phyloP scores from a whole-genome alignment of 1,140 invertebrate species.

The Aphelinus certus region DNA sequence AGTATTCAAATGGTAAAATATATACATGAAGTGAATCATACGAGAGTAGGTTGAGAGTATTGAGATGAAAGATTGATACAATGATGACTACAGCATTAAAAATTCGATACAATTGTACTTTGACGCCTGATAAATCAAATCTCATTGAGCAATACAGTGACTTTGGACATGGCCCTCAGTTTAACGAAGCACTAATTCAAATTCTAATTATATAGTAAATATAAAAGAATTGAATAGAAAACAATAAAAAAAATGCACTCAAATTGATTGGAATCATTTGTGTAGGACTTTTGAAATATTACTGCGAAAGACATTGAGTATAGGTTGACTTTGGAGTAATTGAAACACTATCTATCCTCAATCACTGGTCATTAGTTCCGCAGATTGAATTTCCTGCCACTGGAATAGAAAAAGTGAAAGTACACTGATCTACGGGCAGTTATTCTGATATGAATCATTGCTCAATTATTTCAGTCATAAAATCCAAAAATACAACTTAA shows the following conservation, averaged over 20 bases:
- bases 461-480: constrained; percentile 62
- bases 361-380: not conserved
- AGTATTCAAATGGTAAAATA: too few species aligned
- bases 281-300: too few species aligned
- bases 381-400: not conserved
- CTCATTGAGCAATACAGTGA: too few species aligned
- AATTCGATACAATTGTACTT: not conserved
- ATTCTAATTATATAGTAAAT: too few species aligned
- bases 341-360: not conserved
- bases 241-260: too few species aligned
- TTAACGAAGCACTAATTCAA: too few species aligned
- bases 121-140: not conserved
- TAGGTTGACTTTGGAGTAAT: not conserved
- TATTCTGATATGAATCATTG: constrained; percentile 53
- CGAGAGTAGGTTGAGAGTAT: too few species aligned
- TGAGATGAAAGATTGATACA: not conserved
- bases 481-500: constrained; percentile 60
- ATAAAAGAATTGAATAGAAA: too few species aligned
- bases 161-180: too few species aligned
- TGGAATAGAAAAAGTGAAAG: constrained; percentile 7
- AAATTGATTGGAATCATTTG: too few species aligned
- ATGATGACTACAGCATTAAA: constrained; percentile 8
- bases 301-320: not conserved
- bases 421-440: not conserved
- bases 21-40: too few species aligned